Base-by-base conservation (phyloP, 1,140 invertebrate species). In the Monochamus saltuarius region DNA sequence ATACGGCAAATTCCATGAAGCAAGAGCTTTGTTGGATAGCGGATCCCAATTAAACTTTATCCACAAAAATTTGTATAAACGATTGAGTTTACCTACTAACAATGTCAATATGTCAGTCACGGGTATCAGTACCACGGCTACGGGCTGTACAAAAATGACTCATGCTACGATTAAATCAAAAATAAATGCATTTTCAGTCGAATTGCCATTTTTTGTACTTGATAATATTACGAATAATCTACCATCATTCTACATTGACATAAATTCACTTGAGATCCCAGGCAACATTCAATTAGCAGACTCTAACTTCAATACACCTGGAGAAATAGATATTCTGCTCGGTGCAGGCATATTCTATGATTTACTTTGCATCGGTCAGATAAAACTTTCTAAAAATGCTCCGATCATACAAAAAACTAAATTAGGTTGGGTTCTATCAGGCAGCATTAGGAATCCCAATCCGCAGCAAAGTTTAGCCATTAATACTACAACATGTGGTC, bases 41-140 rank as follows among this genome's bases (percentile, higher is more conserved):
- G 60, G 16, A 22, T 57, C 60, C 10, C 43, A 59, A 16, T 50
- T 35, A 42, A 62, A 58, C 52, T 62, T 62, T 46, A 62, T 62
- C 11, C 40, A 43, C 9, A 37, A 62, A 11, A 37, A 22, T 13
- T 42, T 46, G 13, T 16, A 1, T 11, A 35, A 59, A 7, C 7
- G 40, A 22, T 35, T 60, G 29, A 17, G 34, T 4, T 35, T 55
- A 29, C 37, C 53, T 11, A 10, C 9, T n/a, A 14, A n/a, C 35
- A 45, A 36, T 16, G 35, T 63, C 37, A 60, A 59, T 46, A 10
- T 19, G 8, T n/a, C 37, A n/a, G 46, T 63, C 9, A 49, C 36
- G 11, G 57, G 50, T 10, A n/a, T n/a, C n/a, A n/a, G 43, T 60
- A 8, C 29, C 14, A 34, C 9, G 53, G 19, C 10, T 35, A 1